Evolutionary conservation across 2,888 invertebrate genomes (phyloP).

Genomic region (Drosophila eohydei): DNA sequence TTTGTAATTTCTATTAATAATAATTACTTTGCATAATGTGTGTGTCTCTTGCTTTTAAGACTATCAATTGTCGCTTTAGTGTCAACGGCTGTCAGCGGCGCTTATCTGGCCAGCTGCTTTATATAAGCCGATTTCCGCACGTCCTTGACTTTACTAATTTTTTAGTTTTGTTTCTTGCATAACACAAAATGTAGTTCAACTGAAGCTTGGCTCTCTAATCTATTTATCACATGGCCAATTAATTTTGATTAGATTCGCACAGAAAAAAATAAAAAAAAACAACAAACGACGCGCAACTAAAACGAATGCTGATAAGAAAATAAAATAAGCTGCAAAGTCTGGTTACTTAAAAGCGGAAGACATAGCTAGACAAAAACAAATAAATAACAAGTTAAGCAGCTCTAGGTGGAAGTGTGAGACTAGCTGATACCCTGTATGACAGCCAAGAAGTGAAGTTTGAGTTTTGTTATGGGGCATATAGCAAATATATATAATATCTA

Average conservation of each 20-base stretch:
- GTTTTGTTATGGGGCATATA: too few relatives aligned
- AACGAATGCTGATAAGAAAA: constrained; percentile 56
- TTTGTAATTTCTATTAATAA: constrained; percentile 11
- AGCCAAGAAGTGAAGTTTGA: neutral
- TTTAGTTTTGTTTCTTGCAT: constrained; percentile 35
- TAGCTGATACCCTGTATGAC: neutral
- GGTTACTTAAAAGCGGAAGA: constrained; percentile 67
- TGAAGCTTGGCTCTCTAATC: constrained; percentile 48
- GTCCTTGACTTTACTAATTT: constrained; percentile 67
- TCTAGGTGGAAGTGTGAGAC: neutral
- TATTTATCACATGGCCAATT: constrained; percentile 75
- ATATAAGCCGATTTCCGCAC: constrained; percentile 61
- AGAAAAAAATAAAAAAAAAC: constrained; percentile 21
- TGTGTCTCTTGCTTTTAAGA: constrained; percentile 27
- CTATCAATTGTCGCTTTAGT: constrained; percentile 43
- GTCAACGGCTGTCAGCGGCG: constrained; percentile 34
- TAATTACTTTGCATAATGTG: constrained; percentile 18
- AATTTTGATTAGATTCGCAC: constrained; percentile 69
- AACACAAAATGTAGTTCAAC: constrained; percentile 61
- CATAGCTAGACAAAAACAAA: constrained; percentile 29
- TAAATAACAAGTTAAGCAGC: constrained; percentile 14
- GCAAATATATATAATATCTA: too few relatives aligned
- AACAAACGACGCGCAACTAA: constrained; percentile 64
- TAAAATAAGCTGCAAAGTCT: constrained; percentile 37
- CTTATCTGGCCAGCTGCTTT: constrained; percentile 35